phyloP scores from a whole-genome alignment of 2,113 vertebrate species.

The Sylvietta virens region DNA sequence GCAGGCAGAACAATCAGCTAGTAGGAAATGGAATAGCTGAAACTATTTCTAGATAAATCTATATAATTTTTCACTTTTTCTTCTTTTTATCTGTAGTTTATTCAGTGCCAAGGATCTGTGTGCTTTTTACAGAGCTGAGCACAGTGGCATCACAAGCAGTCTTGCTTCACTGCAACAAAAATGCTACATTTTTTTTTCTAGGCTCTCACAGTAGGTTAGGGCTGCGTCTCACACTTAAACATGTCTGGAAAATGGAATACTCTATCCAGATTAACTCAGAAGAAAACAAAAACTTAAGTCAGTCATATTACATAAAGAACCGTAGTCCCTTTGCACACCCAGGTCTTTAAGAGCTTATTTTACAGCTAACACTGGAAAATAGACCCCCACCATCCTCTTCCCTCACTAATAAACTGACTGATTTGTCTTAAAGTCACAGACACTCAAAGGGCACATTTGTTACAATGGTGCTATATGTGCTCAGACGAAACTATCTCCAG shows the following conservation, averaged over 20 bases:
- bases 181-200: neutral
- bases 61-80: neutral
- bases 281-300: neutral
- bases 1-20: neutral
- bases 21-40: neutral
- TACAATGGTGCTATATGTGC: neutral
- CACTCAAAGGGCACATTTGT: conserved; percentile 6
- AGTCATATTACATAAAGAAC: neutral
- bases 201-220: neutral
- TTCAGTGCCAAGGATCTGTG: neutral
- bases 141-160: neutral
- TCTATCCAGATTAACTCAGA: neutral
- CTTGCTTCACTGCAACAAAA: neutral
- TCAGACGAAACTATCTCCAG: conserved; percentile 41
- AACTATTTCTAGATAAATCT: neutral
- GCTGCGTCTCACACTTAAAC: neutral
- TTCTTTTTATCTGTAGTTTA: neutral
- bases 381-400: neutral
- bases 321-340: neutral
- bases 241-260: neutral
- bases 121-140: neutral
- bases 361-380: neutral
- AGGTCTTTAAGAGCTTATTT: neutral
- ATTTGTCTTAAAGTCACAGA: conserved; percentile 2
- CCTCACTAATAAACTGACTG: neutral